These are phyloP conservation scores for Anguilla japonica DNA, from an alignment of 2,113 vertebrate species.

Conservation along the genomic window DNA sequence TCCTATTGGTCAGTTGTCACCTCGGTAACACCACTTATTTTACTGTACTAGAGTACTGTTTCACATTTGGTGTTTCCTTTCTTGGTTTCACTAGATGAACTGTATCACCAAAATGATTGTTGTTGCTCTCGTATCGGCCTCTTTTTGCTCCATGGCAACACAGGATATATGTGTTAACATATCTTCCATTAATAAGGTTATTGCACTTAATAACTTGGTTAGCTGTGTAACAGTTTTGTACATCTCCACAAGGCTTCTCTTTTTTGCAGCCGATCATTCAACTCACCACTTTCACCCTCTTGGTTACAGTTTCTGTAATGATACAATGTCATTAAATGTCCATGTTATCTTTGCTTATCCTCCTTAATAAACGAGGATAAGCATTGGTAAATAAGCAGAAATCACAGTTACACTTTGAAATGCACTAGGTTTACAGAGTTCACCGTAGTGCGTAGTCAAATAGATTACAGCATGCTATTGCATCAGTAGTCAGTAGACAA, in stretches of 20 bases:
- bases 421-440: not conserved
- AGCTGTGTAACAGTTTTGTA: not conserved
- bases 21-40: constrained; percentile 7
- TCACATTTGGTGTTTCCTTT: not conserved
- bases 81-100: too few relatives aligned
- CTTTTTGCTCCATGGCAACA: not conserved
- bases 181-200: not conserved
- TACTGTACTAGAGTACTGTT: not conserved
- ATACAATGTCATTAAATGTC: too few relatives aligned
- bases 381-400: not conserved
- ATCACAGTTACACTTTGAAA: not conserved
- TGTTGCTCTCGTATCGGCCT: not conserved
- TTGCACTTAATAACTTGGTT: not conserved
- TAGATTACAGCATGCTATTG: constrained; percentile 1
- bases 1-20: not conserved
- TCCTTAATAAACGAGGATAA: too few relatives aligned
- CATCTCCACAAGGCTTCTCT: not conserved
- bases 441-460: not conserved
- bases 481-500: not conserved
- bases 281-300: too few relatives aligned
- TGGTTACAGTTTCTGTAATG: too few relatives aligned
- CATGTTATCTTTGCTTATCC: too few relatives aligned
- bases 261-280: not conserved
- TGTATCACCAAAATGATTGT: not conserved
- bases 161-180: not conserved